phyloP scores from a whole-genome alignment of 2,113 vertebrate genomes.

The Phalacrocorax brasilianus region DNA sequence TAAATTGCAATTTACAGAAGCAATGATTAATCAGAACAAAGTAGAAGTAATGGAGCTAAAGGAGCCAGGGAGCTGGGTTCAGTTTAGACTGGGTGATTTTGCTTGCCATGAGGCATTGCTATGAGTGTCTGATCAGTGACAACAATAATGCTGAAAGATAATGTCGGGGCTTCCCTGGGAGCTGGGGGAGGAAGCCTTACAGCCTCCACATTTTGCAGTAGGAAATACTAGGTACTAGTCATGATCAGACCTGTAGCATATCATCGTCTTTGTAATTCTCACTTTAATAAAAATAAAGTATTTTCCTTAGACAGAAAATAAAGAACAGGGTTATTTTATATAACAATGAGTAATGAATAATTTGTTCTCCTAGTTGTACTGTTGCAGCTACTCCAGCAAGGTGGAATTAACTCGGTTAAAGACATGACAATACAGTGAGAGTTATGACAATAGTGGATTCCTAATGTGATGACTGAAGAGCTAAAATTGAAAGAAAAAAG shows the following conservation, averaged over 20 bases:
- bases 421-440: not conserved
- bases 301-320: not conserved
- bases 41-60: not conserved
- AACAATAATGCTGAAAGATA: not conserved
- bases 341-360: not conserved
- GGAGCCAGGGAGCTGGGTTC: not conserved
- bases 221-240: not conserved
- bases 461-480: not conserved
- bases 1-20: not conserved
- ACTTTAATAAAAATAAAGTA: not conserved
- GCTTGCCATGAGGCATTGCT: not conserved
- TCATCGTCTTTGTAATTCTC: not conserved
- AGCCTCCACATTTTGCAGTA: not conserved
- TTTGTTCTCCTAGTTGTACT: not conserved
- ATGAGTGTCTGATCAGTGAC: fast-evolving
- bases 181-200: fast-evolving
- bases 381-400: not conserved
- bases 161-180: not conserved
- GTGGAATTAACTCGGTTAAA: not conserved
- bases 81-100: not conserved
- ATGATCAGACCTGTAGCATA: not conserved
- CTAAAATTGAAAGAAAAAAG: not conserved
- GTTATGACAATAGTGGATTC: not conserved
- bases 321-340: not conserved
- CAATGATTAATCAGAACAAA: not conserved